Conservation (phyloP, 2,888 invertebrate species). For the Ametastegia equiseti region DNA sequence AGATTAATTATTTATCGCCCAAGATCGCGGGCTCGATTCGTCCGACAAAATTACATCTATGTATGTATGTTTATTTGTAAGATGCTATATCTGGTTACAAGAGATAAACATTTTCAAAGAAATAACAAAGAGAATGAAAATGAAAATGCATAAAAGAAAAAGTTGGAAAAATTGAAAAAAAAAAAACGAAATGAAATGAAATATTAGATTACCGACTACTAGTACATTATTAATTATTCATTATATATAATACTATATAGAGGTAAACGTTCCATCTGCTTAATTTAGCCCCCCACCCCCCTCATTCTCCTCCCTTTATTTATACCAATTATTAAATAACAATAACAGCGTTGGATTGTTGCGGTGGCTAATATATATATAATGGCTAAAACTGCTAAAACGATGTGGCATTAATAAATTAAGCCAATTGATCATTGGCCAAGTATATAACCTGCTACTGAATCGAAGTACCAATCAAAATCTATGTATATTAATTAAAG, state of each 20-base stretch:
- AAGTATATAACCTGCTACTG: slow-evolving; percentile 41
- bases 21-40: neutral
- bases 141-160: neutral
- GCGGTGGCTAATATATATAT: slow-evolving; percentile 26
- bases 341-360: slow-evolving; percentile 30
- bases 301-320: neutral
- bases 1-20: neutral
- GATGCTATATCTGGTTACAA: neutral
- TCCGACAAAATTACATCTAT: slow-evolving; percentile 5
- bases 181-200: neutral
- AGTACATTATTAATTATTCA: slow-evolving; percentile 11
- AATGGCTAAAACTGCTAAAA: neutral
- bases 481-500: neutral
- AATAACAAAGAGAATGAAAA: neutral
- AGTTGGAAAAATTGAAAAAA: neutral
- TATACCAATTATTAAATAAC: neutral
- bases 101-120: slow-evolving; percentile 2
- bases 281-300: neutral
- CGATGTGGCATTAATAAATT: slow-evolving; percentile 33
- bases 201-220: slow-evolving; percentile 14
- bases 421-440: slow-evolving; percentile 23
- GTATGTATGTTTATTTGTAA: neutral
- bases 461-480: slow-evolving; percentile 34
- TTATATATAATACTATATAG: neutral
- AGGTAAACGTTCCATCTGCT: slow-evolving; percentile 32